These are phyloP conservation scores for Caenorhabditis auriculariae DNA, from an alignment of 2,888 invertebrate genomes.

Conservation along the genomic window DNA sequence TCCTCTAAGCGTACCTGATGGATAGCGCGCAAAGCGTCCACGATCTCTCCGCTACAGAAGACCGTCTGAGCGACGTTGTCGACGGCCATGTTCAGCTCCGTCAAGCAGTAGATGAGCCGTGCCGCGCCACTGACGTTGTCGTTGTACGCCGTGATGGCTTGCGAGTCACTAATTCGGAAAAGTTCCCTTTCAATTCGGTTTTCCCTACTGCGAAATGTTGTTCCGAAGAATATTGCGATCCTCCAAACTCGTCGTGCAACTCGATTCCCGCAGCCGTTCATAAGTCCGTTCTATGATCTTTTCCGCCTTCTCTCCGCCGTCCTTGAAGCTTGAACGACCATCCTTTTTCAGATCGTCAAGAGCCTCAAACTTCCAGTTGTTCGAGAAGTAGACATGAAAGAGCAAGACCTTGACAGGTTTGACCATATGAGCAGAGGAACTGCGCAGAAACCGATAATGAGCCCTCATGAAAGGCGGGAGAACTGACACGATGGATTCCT, in stretches of 20 bases:
- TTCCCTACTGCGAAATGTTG: slow-evolving; percentile 11
- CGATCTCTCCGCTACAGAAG: slow-evolving; percentile 20
- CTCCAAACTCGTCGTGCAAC: slow-evolving; percentile 1
- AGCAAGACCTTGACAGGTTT: slow-evolving; percentile 32
- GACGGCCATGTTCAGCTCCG: slow-evolving; percentile 13
- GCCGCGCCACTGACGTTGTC: slow-evolving; percentile 36
- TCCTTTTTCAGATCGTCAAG: slow-evolving; percentile 1
- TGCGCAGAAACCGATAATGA: slow-evolving; percentile 74
- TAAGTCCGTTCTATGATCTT: slow-evolving; percentile 18
- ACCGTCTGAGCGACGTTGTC: slow-evolving; percentile 19
- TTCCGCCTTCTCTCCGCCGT: slow-evolving; percentile 20
- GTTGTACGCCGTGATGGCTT: slow-evolving; percentile 35
- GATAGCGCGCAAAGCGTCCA: not conserved
- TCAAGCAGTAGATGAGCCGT: slow-evolving; percentile 30
- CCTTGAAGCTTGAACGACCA: not conserved
- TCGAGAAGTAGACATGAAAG: not conserved
- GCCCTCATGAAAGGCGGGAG: slow-evolving; percentile 88
- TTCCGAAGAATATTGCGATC: slow-evolving; percentile 23
- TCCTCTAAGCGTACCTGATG: slow-evolving; percentile 3
- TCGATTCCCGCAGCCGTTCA: slow-evolving; percentile 11
- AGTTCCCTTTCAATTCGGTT: not conserved
- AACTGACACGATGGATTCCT: slow-evolving; percentile 85
- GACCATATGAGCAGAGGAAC: slow-evolving; percentile 42
- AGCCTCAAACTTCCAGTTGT: not conserved
- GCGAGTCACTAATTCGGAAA: slow-evolving; percentile 28